Evolutionary conservation across 2,888 invertebrate genomes (phyloP).

Genomic region (Embidobia sp.): DNA sequence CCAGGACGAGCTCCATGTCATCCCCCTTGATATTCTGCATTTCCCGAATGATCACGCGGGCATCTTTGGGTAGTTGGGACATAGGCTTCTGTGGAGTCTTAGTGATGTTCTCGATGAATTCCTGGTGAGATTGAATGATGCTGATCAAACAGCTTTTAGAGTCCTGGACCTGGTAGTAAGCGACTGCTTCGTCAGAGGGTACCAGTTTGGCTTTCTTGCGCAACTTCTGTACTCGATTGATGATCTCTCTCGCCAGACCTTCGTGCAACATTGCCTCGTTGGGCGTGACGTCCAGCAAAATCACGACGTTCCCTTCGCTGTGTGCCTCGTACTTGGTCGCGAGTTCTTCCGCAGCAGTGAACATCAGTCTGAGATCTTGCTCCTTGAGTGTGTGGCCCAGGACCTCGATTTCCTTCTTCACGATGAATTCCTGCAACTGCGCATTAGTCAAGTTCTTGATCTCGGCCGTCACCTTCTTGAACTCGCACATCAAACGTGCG

Average conservation of each 20-base stretch:
- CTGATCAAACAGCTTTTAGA: conserved; percentile 84
- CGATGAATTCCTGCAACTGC: conserved; percentile 89
- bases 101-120: conserved; percentile 91
- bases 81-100: conserved; percentile 88
- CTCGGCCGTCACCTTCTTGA: conserved; percentile 92
- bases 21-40: conserved; percentile 88
- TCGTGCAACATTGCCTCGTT: conserved; percentile 96
- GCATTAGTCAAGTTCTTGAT: conserved; percentile 90
- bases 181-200: conserved; percentile 94
- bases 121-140: conserved; percentile 87
- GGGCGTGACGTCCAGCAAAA: conserved; percentile 93
- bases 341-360: conserved; percentile 85
- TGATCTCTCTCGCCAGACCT: conserved; percentile 96
- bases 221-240: conserved; percentile 97
- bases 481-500: conserved; percentile 92
- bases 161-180: conserved; percentile 88
- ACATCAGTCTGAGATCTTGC: conserved; percentile 91
- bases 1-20: conserved; percentile 87
- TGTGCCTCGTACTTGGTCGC: conserved; percentile 93
- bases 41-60: conserved; percentile 88
- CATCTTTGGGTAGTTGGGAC: conserved; percentile 82
- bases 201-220: conserved; percentile 96
- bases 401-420: conserved; percentile 87
- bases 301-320: conserved; percentile 93
- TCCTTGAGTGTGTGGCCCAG: conserved; percentile 89